These are phyloP conservation scores for Martes martes DNA, from an alignment of 2,113 vertebrate genomes.

Conservation along the genomic window DNA sequence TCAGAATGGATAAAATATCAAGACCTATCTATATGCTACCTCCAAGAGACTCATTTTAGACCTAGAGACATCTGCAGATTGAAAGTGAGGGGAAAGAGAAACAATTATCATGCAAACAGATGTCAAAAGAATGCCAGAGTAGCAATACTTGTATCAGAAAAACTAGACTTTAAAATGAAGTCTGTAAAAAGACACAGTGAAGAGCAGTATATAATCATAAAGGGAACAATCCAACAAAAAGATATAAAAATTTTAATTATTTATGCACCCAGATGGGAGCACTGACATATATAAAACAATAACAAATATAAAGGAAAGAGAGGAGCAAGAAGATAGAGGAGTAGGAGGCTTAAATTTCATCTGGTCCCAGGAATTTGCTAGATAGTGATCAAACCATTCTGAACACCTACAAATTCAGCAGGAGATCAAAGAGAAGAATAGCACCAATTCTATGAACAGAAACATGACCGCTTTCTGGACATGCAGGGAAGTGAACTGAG, in stretches of 20 bases:
- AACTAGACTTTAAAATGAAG: not conserved
- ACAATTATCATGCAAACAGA: not conserved
- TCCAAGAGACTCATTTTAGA: not conserved
- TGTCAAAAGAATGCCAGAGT: not conserved
- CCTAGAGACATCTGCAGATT: not conserved
- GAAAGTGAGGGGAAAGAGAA: not conserved
- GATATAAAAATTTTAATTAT: not conserved
- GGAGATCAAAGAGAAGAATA: no score
- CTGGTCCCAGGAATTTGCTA: no score
- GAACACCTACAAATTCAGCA: no score
- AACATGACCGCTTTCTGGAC: no score
- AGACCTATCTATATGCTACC: not conserved
- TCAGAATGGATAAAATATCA: not conserved
- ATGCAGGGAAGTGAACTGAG: no score
- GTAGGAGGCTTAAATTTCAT: no score
- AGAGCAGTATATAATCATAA: not conserved
- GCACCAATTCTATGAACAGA: no score
- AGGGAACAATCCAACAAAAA: not conserved
- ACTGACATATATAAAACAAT: not conserved
- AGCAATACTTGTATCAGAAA: not conserved
- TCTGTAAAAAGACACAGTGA: not conserved
- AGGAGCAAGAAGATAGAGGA: no score
- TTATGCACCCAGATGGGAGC: not conserved
- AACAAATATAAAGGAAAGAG: not conserved
- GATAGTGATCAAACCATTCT: no score